Conservation (phyloP, 2,113 vertebrate genomes). For the Lophotis ruficrista region DNA sequence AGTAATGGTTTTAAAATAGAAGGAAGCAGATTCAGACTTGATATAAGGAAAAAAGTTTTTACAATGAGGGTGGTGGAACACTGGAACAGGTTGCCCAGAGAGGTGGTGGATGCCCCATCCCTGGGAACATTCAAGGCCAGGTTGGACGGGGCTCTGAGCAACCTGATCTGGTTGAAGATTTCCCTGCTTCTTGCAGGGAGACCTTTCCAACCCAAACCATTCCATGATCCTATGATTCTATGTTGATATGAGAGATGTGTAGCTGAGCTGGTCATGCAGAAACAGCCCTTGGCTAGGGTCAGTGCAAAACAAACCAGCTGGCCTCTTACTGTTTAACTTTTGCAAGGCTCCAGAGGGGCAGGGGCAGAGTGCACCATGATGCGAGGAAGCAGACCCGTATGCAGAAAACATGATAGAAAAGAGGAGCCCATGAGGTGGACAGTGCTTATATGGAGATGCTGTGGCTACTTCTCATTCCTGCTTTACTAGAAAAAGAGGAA, state of each 20-base stretch:
- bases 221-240: too few species aligned
- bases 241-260: not conserved
- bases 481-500: not conserved
- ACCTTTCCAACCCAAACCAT: too few species aligned
- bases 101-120: too few species aligned
- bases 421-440: not conserved
- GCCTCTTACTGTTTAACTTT: not conserved
- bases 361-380: not conserved
- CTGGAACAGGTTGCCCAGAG: too few species aligned
- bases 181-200: too few species aligned
- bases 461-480: not conserved
- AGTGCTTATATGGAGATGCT: not conserved
- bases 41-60: too few species aligned
- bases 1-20: not conserved
- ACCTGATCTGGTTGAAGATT: too few species aligned
- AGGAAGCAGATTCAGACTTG: too few species aligned
- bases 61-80: too few species aligned
- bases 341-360: not conserved
- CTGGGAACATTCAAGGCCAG: too few species aligned
- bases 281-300: not conserved
- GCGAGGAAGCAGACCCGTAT: fast-evolving
- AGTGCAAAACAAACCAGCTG: not conserved
- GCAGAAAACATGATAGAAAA: not conserved
- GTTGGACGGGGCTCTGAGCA: too few species aligned
- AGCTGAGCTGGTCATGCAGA: not conserved